Base-by-base conservation (phyloP, 2,888 invertebrate species). In the Lithophane semibrunnea region DNA sequence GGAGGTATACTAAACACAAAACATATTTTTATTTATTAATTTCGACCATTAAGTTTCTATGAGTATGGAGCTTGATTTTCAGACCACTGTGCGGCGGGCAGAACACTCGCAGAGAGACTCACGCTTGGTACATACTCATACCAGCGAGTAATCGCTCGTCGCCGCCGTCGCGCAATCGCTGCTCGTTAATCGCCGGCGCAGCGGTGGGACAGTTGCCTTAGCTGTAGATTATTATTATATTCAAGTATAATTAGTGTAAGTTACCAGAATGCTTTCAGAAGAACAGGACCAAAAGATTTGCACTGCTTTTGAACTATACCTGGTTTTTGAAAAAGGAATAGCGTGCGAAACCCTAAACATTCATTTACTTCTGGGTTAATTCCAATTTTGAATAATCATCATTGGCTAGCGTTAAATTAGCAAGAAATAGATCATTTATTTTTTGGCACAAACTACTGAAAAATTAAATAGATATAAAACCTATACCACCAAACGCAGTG, bases 161-260 rank as follows among this genome's bases (percentile, higher is more conserved):
- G 37, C 2, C 12, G 12, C 47, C 12, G 13, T 3, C 47, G 47
- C 13, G 47, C 47, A 47, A 12, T 47, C 47, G 13, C 47, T 47
- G 3, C 12, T 47, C 12, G 21, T 47, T 47, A 12, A 3, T n/a
- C n/a, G n/a, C n/a, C n/a, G n/a, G n/a, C n/a, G n/a, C n/a, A n/a
- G n/a, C n/a, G n/a, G n/a, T n/a, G n/a, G n/a, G n/a, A n/a, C n/a
- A n/a, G n/a, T n/a, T n/a, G n/a, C n/a, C n/a, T n/a, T n/a, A n/a
- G 56, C n/a, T n/a, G 42, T 76, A 58, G n/a, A 49, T 70, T 64
- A 64, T 60, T 47, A 67, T 60, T 67, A 52, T 44, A 29, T 56
- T 42, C 10, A 18, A 69, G 24, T 21, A 56, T 21, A 70, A 1
- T 9, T 18, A 56, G 13, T 16, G 2, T 7, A 29, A n/a, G 1